These are phyloP conservation scores for Probosciger aterrimus DNA, from an alignment of 2,113 vertebrate genomes.

Conservation along the genomic window DNA sequence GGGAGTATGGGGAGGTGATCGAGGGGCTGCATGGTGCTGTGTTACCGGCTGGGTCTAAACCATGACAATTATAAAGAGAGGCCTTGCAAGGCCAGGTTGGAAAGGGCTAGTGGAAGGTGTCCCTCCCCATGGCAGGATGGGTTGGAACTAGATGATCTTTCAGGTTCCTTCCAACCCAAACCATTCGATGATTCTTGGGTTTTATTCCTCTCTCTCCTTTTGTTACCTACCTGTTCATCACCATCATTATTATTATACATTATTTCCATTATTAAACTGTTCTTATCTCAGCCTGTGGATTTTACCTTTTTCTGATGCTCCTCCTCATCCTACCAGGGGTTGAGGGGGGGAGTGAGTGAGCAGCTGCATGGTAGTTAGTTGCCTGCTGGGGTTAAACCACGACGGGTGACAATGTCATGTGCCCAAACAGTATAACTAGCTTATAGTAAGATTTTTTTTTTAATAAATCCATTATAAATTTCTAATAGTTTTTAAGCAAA, in stretches of 20 bases:
- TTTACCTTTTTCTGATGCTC: neutral
- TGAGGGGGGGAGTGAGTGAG: neutral
- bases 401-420: neutral
- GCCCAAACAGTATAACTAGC: neutral
- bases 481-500: neutral
- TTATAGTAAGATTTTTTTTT: neutral
- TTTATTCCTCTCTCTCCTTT: neutral
- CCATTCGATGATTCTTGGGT: neutral
- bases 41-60: neutral
- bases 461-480: neutral
- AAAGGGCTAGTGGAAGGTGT: neutral
- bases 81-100: neutral
- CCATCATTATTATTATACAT: neutral
- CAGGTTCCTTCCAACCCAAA: neutral
- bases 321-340: neutral
- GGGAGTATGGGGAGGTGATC: neutral
- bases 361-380: neutral
- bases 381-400: neutral
- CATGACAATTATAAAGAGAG: neutral
- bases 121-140: neutral
- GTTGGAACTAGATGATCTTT: neutral
- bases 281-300: neutral
- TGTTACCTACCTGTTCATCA: neutral
- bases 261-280: neutral
- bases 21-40: neutral